Evolutionary conservation across 2,888 invertebrate species (phyloP).

Genomic region (Theodoxus fluviatilis): DNA sequence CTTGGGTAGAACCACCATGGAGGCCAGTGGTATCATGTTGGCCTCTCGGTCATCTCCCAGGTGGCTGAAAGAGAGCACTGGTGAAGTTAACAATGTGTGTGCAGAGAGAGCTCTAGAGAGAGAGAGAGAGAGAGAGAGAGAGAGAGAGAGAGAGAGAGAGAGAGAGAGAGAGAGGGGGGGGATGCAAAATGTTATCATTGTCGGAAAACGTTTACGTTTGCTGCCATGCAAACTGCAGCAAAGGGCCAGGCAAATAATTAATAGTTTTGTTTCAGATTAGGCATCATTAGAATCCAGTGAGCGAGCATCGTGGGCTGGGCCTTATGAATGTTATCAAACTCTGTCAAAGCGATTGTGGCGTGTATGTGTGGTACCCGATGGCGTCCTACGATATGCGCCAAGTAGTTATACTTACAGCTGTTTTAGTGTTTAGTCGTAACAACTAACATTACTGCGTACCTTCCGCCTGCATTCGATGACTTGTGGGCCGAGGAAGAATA

Average conservation of each 20-base stretch:
- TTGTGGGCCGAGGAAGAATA: constrained; percentile 42
- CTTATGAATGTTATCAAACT: too few species aligned
- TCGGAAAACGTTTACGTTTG: too few species aligned
- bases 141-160: neutral
- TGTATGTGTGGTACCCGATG: too few species aligned
- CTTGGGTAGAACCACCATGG: constrained; percentile 57
- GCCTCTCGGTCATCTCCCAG: constrained; percentile 48
- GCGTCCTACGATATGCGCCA: too few species aligned
- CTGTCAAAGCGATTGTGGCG: too few species aligned
- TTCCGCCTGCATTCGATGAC: constrained; percentile 34
- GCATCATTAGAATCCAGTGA: too few species aligned
- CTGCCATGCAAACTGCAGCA: too few species aligned
- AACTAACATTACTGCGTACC: constrained; percentile 30
- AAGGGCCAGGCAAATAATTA: too few species aligned
- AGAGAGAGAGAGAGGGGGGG: neutral
- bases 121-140: neutral
- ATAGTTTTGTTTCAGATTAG: too few species aligned
- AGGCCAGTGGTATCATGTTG: constrained; percentile 53
- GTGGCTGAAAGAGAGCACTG: constrained; percentile 37
- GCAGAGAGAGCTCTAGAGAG: too few species aligned
- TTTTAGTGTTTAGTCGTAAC: neutral
- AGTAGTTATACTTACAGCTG: neutral
- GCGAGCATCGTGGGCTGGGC: too few species aligned
- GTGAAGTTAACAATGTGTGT: neutral
- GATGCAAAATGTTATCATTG: neutral